phyloP scores from a whole-genome alignment of 2,888 invertebrate genomes.

The Isotomurus palustris region DNA sequence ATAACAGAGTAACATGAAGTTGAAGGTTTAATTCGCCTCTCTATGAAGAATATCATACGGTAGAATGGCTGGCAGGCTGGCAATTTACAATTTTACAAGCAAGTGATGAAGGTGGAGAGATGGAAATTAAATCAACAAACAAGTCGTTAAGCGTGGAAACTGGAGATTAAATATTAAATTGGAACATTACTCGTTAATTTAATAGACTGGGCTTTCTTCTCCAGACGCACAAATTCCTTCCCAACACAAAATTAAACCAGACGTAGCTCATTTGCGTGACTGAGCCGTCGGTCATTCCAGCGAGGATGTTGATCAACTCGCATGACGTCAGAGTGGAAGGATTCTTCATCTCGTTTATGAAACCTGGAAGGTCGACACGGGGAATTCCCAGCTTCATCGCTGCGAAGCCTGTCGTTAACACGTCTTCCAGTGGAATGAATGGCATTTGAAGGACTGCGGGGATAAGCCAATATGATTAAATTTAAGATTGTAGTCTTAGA shows the following conservation, averaged over 20 bases:
- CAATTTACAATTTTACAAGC: not conserved
- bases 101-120: not conserved
- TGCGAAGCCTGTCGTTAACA: constrained; percentile 31
- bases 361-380: constrained; percentile 22
- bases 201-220: too few species aligned
- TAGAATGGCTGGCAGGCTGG: too few species aligned
- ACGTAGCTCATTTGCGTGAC: constrained; percentile 21
- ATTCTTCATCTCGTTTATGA: constrained; percentile 28
- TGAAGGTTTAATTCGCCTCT: too few species aligned
- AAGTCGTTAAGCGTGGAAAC: too few species aligned
- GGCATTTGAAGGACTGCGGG: constrained; percentile 24
- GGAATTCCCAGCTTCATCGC: constrained; percentile 23
- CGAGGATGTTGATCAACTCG: constrained; percentile 14
- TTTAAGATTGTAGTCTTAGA: too few species aligned
- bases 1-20: too few species aligned
- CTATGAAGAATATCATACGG: too few species aligned
- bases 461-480: constrained; percentile 1
- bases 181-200: not conserved
- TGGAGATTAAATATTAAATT: not conserved
- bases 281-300: constrained; percentile 34
- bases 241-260: constrained; percentile 29
- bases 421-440: constrained; percentile 31
- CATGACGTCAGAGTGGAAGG: constrained; percentile 25
- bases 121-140: not conserved
- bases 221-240: constrained; percentile 14